Conservation (phyloP, 1,140 invertebrate genomes). For the Penaeus indicus region DNA sequence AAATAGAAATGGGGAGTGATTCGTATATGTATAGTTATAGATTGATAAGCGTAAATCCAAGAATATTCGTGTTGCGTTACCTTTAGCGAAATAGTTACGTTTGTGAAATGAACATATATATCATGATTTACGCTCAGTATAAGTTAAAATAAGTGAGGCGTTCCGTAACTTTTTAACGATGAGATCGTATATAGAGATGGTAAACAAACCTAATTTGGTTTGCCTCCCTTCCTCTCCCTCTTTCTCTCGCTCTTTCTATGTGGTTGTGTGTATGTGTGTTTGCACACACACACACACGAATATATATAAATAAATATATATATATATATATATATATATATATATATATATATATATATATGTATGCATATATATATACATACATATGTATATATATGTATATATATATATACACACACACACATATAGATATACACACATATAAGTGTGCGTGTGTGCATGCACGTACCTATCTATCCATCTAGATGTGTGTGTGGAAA, state of each 20-base stretch:
- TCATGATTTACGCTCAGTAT: too few species aligned
- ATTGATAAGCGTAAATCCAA: too few species aligned
- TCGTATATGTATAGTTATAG: too few species aligned
- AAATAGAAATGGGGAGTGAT: too few species aligned
- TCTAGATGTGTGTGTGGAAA: background rate
- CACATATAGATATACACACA: background rate
- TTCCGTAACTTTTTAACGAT: too few species aligned
- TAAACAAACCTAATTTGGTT: too few species aligned
- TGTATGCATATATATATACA: background rate
- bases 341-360: background rate
- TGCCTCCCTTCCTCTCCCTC: too few species aligned
- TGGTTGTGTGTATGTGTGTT: background rate
- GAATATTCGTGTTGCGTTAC: too few species aligned
- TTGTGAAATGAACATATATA: too few species aligned
- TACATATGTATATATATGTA: background rate
- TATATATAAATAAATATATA: background rate
- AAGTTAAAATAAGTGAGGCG: too few species aligned
- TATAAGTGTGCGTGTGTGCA: background rate
- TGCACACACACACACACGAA: background rate
- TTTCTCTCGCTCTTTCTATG: background rate
- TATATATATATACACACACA: background rate
- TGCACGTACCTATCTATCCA: background rate
- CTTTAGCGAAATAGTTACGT: too few species aligned
- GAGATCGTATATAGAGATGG: too few species aligned
- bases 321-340: conserved; percentile 2